These are phyloP conservation scores for Potorous gilbertii DNA, from an alignment of 2,797 vertebrate genomes.

Conservation along the genomic window DNA sequence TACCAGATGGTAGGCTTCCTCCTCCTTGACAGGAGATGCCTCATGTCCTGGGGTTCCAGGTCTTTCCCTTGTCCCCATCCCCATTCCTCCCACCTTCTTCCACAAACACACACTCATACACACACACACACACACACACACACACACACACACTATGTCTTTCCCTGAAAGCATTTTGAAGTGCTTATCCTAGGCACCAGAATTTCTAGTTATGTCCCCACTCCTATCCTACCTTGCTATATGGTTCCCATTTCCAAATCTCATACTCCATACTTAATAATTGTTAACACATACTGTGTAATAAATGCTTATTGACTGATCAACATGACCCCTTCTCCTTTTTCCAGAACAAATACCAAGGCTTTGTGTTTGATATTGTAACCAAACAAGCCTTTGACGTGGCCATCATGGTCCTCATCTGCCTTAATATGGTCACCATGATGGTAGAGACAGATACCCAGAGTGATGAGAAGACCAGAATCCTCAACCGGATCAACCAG, in stretches of 20 bases:
- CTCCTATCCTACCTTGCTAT: background rate
- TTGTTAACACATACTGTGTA: background rate
- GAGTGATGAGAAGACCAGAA: conserved; percentile 66
- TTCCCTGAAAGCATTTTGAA: background rate
- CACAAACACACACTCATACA: background rate
- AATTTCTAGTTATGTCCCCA: background rate
- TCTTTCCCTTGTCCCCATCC: background rate
- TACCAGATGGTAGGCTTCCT: background rate
- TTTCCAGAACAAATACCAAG: conserved; percentile 85
- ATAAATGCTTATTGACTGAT: background rate
- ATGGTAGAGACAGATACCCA: conserved; percentile 86
- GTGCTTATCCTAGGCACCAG: background rate
- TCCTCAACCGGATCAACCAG: conserved; percentile 84
- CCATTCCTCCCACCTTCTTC: background rate
- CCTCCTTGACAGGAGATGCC: background rate
- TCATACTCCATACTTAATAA: too few relatives aligned
- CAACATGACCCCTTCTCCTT: background rate
- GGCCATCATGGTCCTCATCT: conserved; percentile 84
- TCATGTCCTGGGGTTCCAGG: background rate
- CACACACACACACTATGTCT: background rate
- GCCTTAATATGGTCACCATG: conserved; percentile 88
- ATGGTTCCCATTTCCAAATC: background rate
- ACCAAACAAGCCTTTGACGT: conserved; percentile 83
- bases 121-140: background rate
- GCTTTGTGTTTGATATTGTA: conserved; percentile 84